Evolutionary conservation across 2,888 invertebrate species (phyloP).

Genomic region (Smittia aterrima): DNA sequence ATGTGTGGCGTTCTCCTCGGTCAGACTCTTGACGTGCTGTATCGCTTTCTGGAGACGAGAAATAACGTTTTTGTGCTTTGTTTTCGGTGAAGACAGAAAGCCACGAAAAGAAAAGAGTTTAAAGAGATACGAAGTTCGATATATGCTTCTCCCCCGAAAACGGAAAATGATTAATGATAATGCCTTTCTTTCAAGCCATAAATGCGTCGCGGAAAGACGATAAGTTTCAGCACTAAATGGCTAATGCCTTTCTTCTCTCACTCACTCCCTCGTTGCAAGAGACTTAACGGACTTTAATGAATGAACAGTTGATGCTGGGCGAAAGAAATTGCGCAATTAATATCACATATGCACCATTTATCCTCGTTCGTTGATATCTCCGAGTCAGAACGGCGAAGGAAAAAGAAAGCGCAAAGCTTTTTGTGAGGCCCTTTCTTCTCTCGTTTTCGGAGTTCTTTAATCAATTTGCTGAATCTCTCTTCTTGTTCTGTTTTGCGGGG

Average conservation of each 20-base stretch:
- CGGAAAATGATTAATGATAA: slow-evolving; percentile 4
- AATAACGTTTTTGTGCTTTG: too few species aligned
- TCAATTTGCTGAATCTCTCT: too few species aligned
- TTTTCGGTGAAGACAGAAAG: too few species aligned
- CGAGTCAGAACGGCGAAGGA: too few species aligned
- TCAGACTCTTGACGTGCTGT: too few species aligned
- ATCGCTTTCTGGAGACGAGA: too few species aligned
- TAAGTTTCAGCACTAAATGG: neutral
- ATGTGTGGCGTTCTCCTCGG: too few species aligned
- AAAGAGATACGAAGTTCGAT: too few species aligned
- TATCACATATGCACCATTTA: neutral
- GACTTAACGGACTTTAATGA: neutral
- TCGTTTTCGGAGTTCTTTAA: neutral
- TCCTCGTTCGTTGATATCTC: neutral
- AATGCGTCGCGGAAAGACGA: neutral
- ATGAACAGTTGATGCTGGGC: neutral
- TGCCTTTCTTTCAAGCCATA: neutral
- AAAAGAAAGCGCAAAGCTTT: neutral
- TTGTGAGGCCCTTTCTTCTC: neutral
- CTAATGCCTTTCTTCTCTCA: neutral
- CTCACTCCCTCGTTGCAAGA: neutral
- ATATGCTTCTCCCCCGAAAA: too few species aligned
- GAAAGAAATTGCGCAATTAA: too few species aligned
- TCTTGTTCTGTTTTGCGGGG: neutral
- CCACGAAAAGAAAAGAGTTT: too few species aligned